A percentile compares a stretch with the other conserved stretches of the same genome.
Conservation (phyloP, 2,797 vertebrate genomes). For the Staurois parvus region DNA sequence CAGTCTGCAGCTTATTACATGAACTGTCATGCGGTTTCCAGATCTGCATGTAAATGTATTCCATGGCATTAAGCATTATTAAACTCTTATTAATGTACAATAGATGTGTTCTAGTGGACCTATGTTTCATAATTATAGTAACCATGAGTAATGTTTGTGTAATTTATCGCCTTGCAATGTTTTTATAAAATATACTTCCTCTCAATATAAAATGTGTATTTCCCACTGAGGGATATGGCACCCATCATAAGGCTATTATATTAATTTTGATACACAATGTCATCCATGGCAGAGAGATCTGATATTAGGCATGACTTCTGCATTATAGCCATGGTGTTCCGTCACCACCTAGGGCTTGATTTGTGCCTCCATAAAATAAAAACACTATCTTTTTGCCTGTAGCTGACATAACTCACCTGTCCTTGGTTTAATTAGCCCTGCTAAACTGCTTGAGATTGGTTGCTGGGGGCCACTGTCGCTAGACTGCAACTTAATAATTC, state of each 20-base stretch:
- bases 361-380: slow-evolving; percentile 22
- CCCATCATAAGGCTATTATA: slow-evolving; percentile 18
- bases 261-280: slow-evolving; percentile 37
- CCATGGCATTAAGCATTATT: neutral
- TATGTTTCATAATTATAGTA: neutral
- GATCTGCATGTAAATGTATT: too few relatives aligned
- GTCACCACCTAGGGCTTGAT: neutral
- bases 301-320: slow-evolving; percentile 15
- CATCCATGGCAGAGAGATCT: slow-evolving; percentile 11
- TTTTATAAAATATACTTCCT: neutral
- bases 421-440: slow-evolving; percentile 19
- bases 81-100: neutral
- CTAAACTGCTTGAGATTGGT: neutral
- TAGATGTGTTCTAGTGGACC: neutral
- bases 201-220: neutral
- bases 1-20: too few relatives aligned
- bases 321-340: slow-evolving; percentile 8
- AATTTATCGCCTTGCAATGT: neutral
- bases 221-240: neutral
- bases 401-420: slow-evolving; percentile 26
- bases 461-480: neutral
- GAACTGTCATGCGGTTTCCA: too few relatives aligned
- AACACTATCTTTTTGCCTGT: neutral
- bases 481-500: neutral
- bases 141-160: neutral